Base-by-base conservation (phyloP, 2,888 invertebrate genomes). In the Diploptera punctata region DNA sequence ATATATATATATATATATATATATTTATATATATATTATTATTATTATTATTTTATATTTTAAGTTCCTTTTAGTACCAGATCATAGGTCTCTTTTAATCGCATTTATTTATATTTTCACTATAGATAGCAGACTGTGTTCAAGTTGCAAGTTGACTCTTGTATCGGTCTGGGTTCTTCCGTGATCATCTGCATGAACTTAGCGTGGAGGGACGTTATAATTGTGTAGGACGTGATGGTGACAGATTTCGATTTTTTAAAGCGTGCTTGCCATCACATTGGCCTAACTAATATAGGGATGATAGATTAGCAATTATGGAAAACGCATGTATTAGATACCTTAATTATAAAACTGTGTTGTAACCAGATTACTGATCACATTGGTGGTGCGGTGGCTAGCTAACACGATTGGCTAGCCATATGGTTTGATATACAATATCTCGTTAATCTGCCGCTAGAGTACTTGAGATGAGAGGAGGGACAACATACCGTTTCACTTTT, bases 261-360 rank as follows among this genome's bases (percentile, higher is more conserved):
- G 9, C 24, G 9, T 21, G 9, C 5, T 38, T 9, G 21, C 24
- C 52, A 52, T 52, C 52, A 21, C 13, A 21, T 33, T 38, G 21
- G 38, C 18, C 18, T 29, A n/a, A 60, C 62, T 62, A 62, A 62
- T 62, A 62, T 38, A 19, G 38, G 24, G 21, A 24, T 62, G 62
- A 62, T 62, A 62, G 62, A 62, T 62, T 62, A 62, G 38, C 62
- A 62, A 62, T 62, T 62, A 62, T 18, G 62, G 21, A 38, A 43
- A 62, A 62, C 62, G 43, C 62, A 29, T 10, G 21, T 21, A 21
- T 18, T 43, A 43, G 62, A 38, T 62, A 38, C 62, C 19, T 38
- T 38, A 33, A 38, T 62, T 43, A 62, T 33, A 38, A 62, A 62
- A 62, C n/a, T 62, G 60, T 29, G 62, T 62, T 62, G 21, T 62